A percentile compares a stretch with the other conserved stretches of the same genome.
phyloP scores from a whole-genome alignment of 2,888 invertebrate genomes.

The Dione juno region DNA sequence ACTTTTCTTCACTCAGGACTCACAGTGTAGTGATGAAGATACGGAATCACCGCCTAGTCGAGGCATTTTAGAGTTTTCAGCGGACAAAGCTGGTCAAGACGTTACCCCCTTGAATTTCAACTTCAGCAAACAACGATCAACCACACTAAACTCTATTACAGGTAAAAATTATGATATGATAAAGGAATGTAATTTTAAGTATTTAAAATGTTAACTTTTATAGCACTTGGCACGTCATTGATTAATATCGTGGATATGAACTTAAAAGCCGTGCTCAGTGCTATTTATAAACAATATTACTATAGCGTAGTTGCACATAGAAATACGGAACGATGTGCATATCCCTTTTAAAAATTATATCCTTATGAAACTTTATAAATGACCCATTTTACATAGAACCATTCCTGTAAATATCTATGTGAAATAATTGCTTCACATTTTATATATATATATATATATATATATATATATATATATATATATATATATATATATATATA shows the following conservation, averaged over 20 bases:
- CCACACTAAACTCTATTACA: slow-evolving; percentile 89
- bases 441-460: too few relatives aligned
- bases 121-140: slow-evolving; percentile 88
- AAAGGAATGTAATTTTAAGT: slow-evolving; percentile 48
- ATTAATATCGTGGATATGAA: slow-evolving; percentile 1
- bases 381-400: slow-evolving; percentile 33
- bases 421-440: neutral
- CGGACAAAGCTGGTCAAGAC: slow-evolving; percentile 93
- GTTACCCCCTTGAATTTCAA: slow-evolving; percentile 93
- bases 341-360: slow-evolving; percentile 58
- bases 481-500: too few relatives aligned
- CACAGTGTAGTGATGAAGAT: slow-evolving; percentile 79
- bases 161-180: slow-evolving; percentile 71
- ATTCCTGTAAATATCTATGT: slow-evolving; percentile 25
- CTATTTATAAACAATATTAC: slow-evolving; percentile 48
- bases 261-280: slow-evolving; percentile 52
- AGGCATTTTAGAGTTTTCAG: slow-evolving; percentile 92
- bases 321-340: slow-evolving; percentile 67
- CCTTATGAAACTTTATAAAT: slow-evolving; percentile 52
- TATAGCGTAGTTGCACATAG: slow-evolving; percentile 71
- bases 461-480: too few relatives aligned
- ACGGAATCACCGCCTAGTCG: slow-evolving; percentile 84
- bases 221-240: slow-evolving; percentile 32
- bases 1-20: slow-evolving; percentile 61
- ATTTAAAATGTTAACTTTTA: slow-evolving; percentile 33